phyloP scores from a whole-genome alignment of 1,140 invertebrate genomes.

The Paracyclopina nana region DNA sequence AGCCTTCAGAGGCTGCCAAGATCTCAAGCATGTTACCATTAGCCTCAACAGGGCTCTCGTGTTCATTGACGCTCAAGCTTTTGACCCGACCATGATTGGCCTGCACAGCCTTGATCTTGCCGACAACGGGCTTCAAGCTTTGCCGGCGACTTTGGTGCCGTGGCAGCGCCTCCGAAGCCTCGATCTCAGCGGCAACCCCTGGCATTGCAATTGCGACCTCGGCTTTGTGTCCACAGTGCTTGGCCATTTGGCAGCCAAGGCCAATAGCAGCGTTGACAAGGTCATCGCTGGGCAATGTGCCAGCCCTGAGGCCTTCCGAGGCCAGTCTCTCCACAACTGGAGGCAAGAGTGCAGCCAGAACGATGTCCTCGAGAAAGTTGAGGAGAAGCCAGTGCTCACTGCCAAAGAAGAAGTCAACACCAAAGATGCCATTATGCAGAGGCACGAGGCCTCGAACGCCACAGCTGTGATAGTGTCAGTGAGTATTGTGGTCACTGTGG shows the following conservation, averaged over 20 bases:
- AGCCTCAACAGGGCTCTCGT: conserved; percentile 16
- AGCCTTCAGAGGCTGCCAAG: conserved; percentile 17
- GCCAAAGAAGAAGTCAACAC: background rate
- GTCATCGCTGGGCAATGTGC: background rate
- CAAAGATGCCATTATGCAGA: background rate
- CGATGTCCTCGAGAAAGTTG: background rate
- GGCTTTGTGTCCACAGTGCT: background rate
- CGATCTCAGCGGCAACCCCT: conserved; percentile 19
- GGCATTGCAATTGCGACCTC: conserved; percentile 19
- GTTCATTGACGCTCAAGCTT: conserved; percentile 18
- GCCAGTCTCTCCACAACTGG: background rate
- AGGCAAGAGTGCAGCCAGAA: background rate
- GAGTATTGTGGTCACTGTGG: background rate
- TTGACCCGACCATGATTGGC: conserved; percentile 17
- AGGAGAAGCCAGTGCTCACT: background rate
- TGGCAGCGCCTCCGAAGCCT: conserved; percentile 19
- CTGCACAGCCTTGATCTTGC: conserved; percentile 19
- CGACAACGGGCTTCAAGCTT: conserved; percentile 19
- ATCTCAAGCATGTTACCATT: conserved; percentile 18
- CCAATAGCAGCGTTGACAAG: background rate
- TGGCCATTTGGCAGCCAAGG: background rate
- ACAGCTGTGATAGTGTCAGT: background rate
- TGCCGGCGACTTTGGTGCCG: conserved; percentile 16
- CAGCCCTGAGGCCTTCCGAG: background rate
- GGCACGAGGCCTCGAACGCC: conserved; percentile 4